Evolutionary conservation across 2,113 vertebrate species (phyloP).

Genomic region (Aleadryas rufinucha): DNA sequence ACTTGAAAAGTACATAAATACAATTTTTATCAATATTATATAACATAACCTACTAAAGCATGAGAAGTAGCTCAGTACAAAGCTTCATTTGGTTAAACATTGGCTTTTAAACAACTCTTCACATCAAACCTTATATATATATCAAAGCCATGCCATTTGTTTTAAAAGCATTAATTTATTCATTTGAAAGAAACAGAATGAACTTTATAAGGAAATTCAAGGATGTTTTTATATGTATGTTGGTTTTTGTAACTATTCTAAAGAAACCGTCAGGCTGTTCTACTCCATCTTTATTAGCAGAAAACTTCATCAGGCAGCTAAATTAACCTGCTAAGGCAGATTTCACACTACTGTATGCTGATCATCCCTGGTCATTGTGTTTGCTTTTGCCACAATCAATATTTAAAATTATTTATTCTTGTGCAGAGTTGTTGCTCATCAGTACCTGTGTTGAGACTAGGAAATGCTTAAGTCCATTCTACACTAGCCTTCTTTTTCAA

Average conservation of each 20-base stretch:
- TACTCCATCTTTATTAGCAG: background rate
- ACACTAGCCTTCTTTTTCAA: background rate
- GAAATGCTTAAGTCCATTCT: background rate
- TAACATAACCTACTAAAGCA: background rate
- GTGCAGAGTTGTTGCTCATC: background rate
- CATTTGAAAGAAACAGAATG: background rate
- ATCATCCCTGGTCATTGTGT: background rate
- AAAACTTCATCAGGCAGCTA: conserved; percentile 11
- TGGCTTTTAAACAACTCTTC: background rate
- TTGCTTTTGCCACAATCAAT: background rate
- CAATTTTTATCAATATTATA: background rate
- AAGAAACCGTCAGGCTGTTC: background rate
- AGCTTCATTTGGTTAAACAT: background rate
- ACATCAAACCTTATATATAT: background rate
- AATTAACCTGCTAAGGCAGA: background rate
- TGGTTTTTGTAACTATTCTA: background rate
- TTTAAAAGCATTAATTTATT: background rate
- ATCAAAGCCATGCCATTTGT: background rate
- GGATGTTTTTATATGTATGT: background rate
- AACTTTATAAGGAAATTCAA: background rate
- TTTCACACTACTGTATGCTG: background rate
- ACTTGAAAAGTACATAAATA: background rate
- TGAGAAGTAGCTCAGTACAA: background rate
- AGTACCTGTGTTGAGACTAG: background rate
- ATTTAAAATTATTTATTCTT: background rate